Base-by-base conservation (phyloP, 2,797 vertebrate genomes). In the Myotis findleyi region DNA sequence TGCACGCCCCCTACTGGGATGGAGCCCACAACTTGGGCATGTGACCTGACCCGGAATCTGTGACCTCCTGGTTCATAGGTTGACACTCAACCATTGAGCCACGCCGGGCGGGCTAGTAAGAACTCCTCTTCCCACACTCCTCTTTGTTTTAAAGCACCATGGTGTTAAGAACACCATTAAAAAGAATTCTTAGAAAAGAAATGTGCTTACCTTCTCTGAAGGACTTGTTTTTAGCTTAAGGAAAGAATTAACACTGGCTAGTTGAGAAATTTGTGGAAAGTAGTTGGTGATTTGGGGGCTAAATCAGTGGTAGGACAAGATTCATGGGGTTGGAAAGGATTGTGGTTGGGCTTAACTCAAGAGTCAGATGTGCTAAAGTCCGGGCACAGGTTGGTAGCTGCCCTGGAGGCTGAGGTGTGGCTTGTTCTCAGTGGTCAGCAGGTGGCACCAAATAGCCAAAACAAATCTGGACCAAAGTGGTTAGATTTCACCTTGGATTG, bases 391-490 rank as follows among this genome's bases (percentile, higher is more conserved):
- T 20, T 13, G 64, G 27, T 33, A 21, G 47, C 49, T 16, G 59
- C 77, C 49, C 33, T 55, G 51, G 49, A 51, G 82, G 33, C 64
- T 7, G 5, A 4, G 2, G 36, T 72, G 53, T 79, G 86, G 75
- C 84, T 79, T 79, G 33, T 85, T 92, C 53, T 89, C 16, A 6
- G 75, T 30, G 23, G 92, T 96, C 98, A 98, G 97, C 94, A 98
- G 97, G 93, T 97, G 98, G 98, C 97, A 97, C 97, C 96, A 97
- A 86, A 97, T 85, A 87, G 89, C 95, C 94, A 93, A 30, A 81
- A 33, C 57, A 16, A 85, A 72, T 30, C 80, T 72, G 36, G 20
- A 30, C 57, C 53, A 23, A 88, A 33, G 20, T 41, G 53, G 51
- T 89, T 91, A 9, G 33, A 36, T 71, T 96, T 94, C 33, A 51